phyloP scores from a whole-genome alignment of 2,888 invertebrate genomes.

The Sphinx pinastri region DNA sequence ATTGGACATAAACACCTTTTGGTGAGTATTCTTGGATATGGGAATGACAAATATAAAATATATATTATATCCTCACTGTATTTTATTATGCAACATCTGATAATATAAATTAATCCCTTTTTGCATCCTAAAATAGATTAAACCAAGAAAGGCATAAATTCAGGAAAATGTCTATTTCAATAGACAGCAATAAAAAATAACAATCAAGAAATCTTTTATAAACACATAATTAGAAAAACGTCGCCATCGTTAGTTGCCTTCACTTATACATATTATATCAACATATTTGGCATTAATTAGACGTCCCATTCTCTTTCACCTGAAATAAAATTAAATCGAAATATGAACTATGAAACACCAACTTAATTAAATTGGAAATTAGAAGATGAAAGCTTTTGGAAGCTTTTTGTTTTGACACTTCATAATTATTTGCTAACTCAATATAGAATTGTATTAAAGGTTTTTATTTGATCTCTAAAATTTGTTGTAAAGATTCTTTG shows the following conservation, averaged over 20 bases:
- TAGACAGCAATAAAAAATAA: no score
- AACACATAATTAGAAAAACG: neutral
- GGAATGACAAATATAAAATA: no score
- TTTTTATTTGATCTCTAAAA: constrained; percentile 29
- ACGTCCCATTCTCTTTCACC: constrained; percentile 37
- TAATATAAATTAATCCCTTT: no score
- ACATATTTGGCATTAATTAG: constrained; percentile 44
- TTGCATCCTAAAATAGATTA: no score
- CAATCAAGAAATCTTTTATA: neutral
- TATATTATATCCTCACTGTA: no score
- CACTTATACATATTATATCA: constrained; percentile 27
- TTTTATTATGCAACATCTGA: no score
- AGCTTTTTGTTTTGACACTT: constrained; percentile 53
- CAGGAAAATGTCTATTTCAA: no score
- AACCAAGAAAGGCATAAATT: no score
- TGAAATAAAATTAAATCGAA: constrained; percentile 38
- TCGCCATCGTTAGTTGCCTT: neutral
- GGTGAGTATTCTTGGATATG: no score
- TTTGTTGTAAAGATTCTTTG: neutral
- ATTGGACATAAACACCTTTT: no score
- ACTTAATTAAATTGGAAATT: constrained; percentile 51
- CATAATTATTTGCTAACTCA: constrained; percentile 47
- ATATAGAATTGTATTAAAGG: constrained; percentile 38
- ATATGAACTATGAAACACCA: constrained; percentile 42
- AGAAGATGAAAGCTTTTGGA: constrained; percentile 48